Percentiles rank a stretch among this genome's conserved stretches.
phyloP scores from a whole-genome alignment of 1,140 invertebrate genomes.

The Trinorchestia longiramus region DNA sequence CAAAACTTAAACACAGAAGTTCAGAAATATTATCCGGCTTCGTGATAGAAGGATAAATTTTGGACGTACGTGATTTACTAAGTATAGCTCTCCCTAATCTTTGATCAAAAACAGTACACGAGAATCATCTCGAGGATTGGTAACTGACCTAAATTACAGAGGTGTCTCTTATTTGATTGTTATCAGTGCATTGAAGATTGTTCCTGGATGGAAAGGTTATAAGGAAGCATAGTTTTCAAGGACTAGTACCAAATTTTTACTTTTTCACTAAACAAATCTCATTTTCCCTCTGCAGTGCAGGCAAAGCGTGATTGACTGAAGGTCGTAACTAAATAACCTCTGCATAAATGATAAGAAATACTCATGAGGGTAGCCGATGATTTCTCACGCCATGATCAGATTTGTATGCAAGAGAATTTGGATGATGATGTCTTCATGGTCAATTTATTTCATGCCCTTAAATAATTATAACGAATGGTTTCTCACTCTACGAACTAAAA shows the following conservation, averaged over 20 bases:
- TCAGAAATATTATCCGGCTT: not conserved
- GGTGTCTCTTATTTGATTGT: not conserved
- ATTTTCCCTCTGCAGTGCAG: not conserved
- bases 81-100: not conserved
- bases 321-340: not conserved
- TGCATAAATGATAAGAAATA: not conserved
- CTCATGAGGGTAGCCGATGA: not conserved
- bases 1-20: not conserved
- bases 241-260: not conserved
- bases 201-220: not conserved
- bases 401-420: not conserved
- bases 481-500: too few relatives aligned
- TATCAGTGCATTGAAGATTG: not conserved
- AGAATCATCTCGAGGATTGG: not conserved
- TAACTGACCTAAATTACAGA: constrained; percentile 9
- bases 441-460: too few relatives aligned
- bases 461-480: too few relatives aligned
- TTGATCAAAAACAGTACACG: not conserved
- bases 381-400: not conserved
- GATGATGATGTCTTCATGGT: too few relatives aligned
- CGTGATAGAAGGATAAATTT: not conserved
- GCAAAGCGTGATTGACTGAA: not conserved
- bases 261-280: not conserved
- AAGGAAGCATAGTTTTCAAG: not conserved
- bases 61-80: not conserved